These are phyloP conservation scores for Notothenia rossii DNA, from an alignment of 2,113 vertebrate species.

Conservation along the genomic window DNA sequence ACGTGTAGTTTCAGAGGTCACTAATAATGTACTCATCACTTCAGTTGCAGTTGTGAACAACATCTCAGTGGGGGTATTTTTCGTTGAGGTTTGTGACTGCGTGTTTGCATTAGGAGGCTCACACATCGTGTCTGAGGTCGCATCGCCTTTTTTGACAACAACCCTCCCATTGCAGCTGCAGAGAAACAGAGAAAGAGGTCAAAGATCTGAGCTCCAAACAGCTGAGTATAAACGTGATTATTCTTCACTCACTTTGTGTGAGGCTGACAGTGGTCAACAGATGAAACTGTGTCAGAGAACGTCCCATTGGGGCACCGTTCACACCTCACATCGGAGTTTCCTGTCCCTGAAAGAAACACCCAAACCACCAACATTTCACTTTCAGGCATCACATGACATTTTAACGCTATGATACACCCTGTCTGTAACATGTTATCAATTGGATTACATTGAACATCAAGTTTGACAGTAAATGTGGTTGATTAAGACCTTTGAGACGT, in stretches of 20 bases:
- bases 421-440: background rate
- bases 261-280: conserved; percentile 53
- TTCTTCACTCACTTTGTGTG: conserved; percentile 73
- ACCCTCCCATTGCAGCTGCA: conserved; percentile 64
- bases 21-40: background rate
- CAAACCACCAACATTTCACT: conserved; percentile 4
- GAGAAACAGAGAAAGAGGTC: conserved; percentile 21
- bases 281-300: conserved; percentile 67
- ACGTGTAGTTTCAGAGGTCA: background rate
- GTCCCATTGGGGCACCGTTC: conserved; percentile 47
- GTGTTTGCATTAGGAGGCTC: rapidly evolving
- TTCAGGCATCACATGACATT: background rate
- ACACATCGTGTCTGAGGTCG: conserved; percentile 65
- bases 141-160: conserved; percentile 48
- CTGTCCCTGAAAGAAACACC: conserved; percentile 63
- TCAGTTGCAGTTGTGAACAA: background rate
- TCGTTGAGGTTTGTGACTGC: background rate
- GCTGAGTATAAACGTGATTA: background rate
- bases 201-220: conserved; percentile 15
- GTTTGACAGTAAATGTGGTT: background rate
- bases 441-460: background rate
- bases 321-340: conserved; percentile 62
- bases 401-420: background rate
- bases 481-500: background rate
- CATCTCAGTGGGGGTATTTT: rapidly evolving